A percentile compares a stretch with the other conserved stretches of the same genome.
These are phyloP conservation scores for Platichthys stellatus DNA, from an alignment of 2,113 vertebrate species.

Conservation along the genomic window DNA sequence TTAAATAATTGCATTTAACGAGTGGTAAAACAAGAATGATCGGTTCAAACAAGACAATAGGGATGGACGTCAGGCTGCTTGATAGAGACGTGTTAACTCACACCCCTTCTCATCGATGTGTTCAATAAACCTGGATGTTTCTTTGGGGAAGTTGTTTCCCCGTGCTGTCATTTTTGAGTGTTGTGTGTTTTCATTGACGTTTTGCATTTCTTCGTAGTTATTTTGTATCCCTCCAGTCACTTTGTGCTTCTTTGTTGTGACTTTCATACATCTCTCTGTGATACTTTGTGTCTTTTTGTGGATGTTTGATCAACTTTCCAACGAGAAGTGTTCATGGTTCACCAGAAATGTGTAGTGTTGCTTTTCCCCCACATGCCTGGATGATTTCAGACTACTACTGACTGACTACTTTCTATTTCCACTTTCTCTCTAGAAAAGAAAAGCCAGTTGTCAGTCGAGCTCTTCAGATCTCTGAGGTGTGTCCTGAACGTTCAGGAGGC, in stretches of 20 bases:
- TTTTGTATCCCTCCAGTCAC: no score
- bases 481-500: not conserved
- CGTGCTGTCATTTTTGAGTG: not conserved
- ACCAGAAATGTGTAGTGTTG: no score
- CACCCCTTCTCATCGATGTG: no score
- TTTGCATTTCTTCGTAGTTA: not conserved
- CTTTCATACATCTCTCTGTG: not conserved
- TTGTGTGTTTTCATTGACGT: not conserved
- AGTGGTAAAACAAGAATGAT: not conserved
- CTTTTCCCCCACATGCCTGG: not conserved
- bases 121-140: no score
- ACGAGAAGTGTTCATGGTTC: no score
- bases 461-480: constrained; percentile 25
- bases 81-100: no score
- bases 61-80: no score
- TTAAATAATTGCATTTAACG: no score
- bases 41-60: not conserved
- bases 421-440: constrained; percentile 43
- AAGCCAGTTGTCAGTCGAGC: constrained; percentile 11
- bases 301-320: no score
- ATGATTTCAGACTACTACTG: not conserved
- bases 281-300: no score
- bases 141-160: no score
- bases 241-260: not conserved
- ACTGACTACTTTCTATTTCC: constrained; percentile 7